Percentiles rank a stretch among this genome's conserved stretches.
Conservation (phyloP, 2,113 vertebrate genomes). For the Ammodytes marinus region DNA sequence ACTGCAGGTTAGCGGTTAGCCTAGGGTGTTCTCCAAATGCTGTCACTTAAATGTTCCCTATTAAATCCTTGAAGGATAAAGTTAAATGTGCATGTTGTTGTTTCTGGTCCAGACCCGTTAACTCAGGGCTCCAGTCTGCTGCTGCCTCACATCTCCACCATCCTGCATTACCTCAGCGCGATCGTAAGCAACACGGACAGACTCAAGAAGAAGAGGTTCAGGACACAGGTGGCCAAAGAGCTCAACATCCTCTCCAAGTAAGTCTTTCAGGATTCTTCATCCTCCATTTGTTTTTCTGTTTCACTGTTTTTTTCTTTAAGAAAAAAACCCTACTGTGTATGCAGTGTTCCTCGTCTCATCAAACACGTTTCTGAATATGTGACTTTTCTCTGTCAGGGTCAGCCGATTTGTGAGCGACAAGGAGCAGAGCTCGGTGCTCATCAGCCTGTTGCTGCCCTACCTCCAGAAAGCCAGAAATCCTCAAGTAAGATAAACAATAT, state of each 20-base stretch:
- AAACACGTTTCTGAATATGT: neutral
- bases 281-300: neutral
- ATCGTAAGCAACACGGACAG: constrained; percentile 88
- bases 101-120: constrained; percentile 81
- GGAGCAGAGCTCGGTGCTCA: constrained; percentile 92
- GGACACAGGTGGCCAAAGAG: constrained; percentile 92
- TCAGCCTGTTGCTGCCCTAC: constrained; percentile 92
- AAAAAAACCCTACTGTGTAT: no score
- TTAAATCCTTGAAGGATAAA: neutral
- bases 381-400: constrained; percentile 81
- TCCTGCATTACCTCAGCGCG: constrained; percentile 91
- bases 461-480: constrained; percentile 87
- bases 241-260: constrained; percentile 98
- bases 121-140: constrained; percentile 89
- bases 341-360: neutral
- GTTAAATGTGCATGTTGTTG: neutral
- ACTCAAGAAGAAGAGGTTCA: constrained; percentile 92
- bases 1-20: constrained; percentile 79
- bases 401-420: constrained; percentile 94
- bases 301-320: neutral
- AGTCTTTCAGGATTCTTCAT: constrained; percentile 57
- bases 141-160: constrained; percentile 90
- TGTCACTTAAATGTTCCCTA: no score
- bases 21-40: neutral
- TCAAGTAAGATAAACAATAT: constrained; percentile 81